Evolutionary conservation across 2,888 invertebrate species (phyloP).

Genomic region (Heliconius ethilla): DNA sequence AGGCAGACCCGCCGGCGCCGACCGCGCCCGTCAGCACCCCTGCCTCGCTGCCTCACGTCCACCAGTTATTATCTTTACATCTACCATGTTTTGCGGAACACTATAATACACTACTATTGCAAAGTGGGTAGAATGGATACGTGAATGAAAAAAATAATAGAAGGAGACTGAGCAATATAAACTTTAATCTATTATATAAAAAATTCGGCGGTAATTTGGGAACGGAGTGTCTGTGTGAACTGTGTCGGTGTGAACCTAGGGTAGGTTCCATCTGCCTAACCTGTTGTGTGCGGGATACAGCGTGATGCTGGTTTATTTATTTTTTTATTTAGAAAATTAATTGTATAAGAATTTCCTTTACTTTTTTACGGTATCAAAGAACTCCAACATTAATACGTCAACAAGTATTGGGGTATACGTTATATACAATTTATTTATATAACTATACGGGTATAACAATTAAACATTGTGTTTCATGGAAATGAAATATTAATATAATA

Average conservation of each 20-base stretch:
- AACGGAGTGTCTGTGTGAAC: no score
- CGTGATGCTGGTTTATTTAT: no score
- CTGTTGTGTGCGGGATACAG: no score
- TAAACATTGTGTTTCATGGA: conserved; percentile 27
- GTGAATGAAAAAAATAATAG: neutral
- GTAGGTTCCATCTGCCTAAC: no score
- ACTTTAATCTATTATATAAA: neutral
- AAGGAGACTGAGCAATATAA: neutral
- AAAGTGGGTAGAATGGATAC: neutral
- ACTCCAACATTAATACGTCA: neutral
- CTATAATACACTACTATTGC: neutral
- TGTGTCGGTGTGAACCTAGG: no score
- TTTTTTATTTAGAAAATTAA: neutral
- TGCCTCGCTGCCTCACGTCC: conserved; percentile 40
- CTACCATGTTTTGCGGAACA: conserved; percentile 25
- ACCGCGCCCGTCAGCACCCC: conserved; percentile 46
- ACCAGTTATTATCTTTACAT: conserved; percentile 41
- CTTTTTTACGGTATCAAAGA: neutral
- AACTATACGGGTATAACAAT: no score
- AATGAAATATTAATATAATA: conserved; percentile 40
- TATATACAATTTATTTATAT: conserved; percentile 7
- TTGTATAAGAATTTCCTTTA: neutral
- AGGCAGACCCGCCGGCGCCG: conserved; percentile 71
- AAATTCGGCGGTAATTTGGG: no score
- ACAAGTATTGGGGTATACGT: neutral